Base-by-base conservation (phyloP, 2,888 invertebrate genomes). In the Coronaproctus castanopsis region DNA sequence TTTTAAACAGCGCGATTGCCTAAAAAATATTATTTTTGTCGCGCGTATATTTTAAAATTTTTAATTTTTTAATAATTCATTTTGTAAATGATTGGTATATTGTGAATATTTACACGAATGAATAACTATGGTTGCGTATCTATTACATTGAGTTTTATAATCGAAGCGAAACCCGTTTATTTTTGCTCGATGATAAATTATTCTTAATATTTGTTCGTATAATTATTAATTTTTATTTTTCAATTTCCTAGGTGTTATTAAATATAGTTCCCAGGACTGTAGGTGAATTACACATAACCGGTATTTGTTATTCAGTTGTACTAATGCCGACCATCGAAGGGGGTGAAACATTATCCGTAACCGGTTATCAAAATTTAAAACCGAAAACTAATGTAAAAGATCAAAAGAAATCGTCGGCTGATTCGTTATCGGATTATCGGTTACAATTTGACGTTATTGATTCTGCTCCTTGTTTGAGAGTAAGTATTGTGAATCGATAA, bases 381-480 rank as follows among this genome's bases (percentile, higher is more conserved):
- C 62, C 64, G 14, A 24, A 55, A 36, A 60, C 57, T 24, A 55
- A 49, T 51, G 24, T 57, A 19, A 54, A 60, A 10, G 21, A 57
- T 2, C 19, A 60, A 52, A 62, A 62, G 53, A 62, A 62, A 52
- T 23, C 53, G 20, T 60, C 54, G 22, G 52, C 24, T 8, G 52
- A 53, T 55, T 61, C 57, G 21, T 50, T 57, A 14, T 51, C 62
- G 55, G 85, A 87, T 69, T 79, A 80, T 65, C 77, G 86, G 63
- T 75, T 93, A 57, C 78, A 82, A 64, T 80, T 91, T 59, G 79
- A 78, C 63, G 78, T 93, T 57, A 80, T 85, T 54, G 82, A 86
- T 18, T 79, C 82, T 64, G 83, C 89, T 63, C 90, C 93, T 0
- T 83, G 85, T 67, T 74, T 93, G 67, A 83, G 87, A 78, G 87